phyloP scores from a whole-genome alignment of 1,140 invertebrate genomes.

The Fopius arisanus region DNA sequence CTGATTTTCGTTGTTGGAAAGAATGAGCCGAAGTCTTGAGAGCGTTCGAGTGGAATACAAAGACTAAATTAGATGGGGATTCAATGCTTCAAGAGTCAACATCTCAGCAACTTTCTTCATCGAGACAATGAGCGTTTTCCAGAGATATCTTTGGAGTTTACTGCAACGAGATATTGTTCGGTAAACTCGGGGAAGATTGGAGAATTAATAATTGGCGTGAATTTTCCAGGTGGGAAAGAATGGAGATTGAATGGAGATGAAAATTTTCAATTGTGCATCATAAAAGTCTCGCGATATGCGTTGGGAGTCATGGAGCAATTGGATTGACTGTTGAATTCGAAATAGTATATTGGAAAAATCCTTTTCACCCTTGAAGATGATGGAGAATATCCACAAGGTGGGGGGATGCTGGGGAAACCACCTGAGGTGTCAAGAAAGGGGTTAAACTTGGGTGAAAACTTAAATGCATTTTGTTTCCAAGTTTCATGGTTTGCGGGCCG shows the following conservation, averaged over 20 bases:
- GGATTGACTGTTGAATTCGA: no score
- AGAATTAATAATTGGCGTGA: neutral
- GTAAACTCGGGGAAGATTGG: neutral
- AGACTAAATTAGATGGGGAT: neutral
- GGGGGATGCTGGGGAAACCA: neutral
- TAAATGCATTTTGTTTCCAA: conserved; percentile 6
- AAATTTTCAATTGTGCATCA: no score
- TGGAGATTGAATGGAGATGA: neutral
- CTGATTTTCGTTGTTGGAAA: neutral
- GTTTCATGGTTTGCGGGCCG: neutral
- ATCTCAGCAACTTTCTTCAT: neutral
- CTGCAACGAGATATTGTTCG: neutral
- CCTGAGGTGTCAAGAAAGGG: neutral
- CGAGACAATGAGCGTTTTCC: neutral
- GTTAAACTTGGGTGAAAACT: neutral
- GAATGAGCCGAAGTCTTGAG: neutral
- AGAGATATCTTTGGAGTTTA: neutral
- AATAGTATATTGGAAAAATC: no score
- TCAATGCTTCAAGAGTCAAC: neutral
- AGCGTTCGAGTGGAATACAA: neutral
- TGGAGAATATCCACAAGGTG: neutral
- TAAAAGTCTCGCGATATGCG: no score
- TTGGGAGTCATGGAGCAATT: no score
- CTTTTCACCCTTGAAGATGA: no score
- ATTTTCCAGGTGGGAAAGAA: neutral